Evolutionary conservation across 2,113 vertebrate genomes (phyloP).

Genomic region (Alethe castanea): DNA sequence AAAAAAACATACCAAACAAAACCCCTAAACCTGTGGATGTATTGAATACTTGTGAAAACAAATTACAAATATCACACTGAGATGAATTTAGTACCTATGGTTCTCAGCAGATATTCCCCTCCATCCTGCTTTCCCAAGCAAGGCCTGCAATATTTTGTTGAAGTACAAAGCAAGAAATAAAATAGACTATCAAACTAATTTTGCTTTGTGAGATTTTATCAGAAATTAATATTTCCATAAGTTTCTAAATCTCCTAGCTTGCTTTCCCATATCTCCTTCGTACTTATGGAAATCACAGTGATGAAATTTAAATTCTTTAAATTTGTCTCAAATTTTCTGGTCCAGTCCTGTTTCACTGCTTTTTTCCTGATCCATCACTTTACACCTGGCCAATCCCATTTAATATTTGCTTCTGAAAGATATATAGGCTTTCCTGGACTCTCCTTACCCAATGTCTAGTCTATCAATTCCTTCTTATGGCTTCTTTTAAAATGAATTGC

Average conservation of each 20-base stretch:
- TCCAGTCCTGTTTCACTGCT: not conserved
- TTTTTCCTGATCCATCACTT: not conserved
- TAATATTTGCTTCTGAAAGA: not conserved
- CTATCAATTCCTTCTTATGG: not conserved
- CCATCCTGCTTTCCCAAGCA: not conserved
- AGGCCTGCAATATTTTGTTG: not conserved
- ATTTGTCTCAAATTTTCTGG: not conserved
- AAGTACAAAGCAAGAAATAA: not conserved
- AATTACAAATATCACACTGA: not conserved
- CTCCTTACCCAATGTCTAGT: not conserved
- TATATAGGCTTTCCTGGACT: not conserved
- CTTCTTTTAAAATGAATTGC: not conserved
- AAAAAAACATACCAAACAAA: not conserved
- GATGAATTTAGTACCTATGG: not conserved
- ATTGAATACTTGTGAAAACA: conserved; percentile 2
- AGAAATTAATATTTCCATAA: not conserved
- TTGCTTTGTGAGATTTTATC: not conserved
- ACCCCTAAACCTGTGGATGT: not conserved
- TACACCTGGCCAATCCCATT: not conserved
- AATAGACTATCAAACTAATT: not conserved
- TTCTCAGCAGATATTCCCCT: not conserved
- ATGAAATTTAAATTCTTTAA: not conserved
- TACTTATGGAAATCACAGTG: not conserved
- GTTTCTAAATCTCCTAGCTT: not conserved
- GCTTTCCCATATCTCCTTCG: not conserved